Evolutionary conservation across 2,113 vertebrate genomes (phyloP).

Genomic region (Poeciliopsis retropinna): DNA sequence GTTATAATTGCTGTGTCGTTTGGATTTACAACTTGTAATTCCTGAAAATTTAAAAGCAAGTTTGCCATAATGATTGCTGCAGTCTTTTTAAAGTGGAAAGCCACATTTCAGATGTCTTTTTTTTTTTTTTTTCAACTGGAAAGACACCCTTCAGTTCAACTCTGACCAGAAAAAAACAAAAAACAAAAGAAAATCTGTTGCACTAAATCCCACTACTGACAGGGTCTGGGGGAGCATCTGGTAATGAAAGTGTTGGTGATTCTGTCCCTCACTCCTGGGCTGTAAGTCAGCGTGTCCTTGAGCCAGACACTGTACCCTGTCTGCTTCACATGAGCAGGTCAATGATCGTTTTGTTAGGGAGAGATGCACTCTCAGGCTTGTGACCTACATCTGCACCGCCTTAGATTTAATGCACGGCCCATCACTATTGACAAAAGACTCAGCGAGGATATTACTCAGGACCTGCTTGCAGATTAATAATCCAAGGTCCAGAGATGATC

Average conservation of each 20-base stretch:
- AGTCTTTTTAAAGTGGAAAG: not conserved
- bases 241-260: slow-evolving; percentile 15
- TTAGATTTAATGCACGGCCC: slow-evolving; percentile 36
- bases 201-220: slow-evolving; percentile 15
- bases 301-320: slow-evolving; percentile 4
- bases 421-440: slow-evolving; percentile 36
- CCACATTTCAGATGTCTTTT: not conserved
- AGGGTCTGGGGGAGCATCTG: slow-evolving; percentile 12
- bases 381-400: slow-evolving; percentile 21
- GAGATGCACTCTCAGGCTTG: slow-evolving; percentile 5
- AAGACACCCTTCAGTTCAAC: not conserved
- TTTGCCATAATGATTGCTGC: too few relatives aligned
- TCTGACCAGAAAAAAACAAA: not conserved
- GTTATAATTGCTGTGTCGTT: too few relatives aligned
- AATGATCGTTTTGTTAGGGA: slow-evolving; percentile 10
- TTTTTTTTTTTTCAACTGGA: not conserved
- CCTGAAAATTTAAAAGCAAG: too few relatives aligned
- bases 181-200: not conserved
- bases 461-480: slow-evolving; percentile 35
- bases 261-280: slow-evolving; percentile 11
- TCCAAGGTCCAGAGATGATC: slow-evolving; percentile 22
- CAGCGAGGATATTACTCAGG: slow-evolving; percentile 37
- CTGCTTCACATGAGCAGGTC: slow-evolving; percentile 18
- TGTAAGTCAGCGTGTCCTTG: slow-evolving; percentile 28
- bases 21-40: too few relatives aligned